A percentile compares a stretch with the other conserved stretches of the same genome.
Evolutionary conservation across 2,888 invertebrate genomes (phyloP).

Genomic region (Epistrophe eligans): DNA sequence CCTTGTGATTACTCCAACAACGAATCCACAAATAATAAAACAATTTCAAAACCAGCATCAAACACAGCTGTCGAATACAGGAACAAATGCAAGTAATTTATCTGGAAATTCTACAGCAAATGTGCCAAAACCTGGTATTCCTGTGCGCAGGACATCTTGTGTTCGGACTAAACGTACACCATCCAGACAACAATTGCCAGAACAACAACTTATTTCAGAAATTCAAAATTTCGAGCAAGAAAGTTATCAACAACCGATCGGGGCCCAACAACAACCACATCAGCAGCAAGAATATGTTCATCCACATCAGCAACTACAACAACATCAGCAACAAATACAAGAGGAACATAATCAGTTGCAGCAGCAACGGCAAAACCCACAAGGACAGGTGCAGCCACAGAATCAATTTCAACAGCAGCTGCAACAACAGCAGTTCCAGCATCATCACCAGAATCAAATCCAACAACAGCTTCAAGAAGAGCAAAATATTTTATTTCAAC

Average conservation of each 20-base stretch:
- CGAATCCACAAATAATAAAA: constrained; percentile 57
- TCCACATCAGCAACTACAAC: constrained; percentile 15
- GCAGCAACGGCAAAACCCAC: constrained; percentile 27
- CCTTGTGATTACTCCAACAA: constrained; percentile 84
- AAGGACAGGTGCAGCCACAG: constrained; percentile 27
- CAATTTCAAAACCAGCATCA: constrained; percentile 57
- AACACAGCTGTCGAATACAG: constrained; percentile 21
- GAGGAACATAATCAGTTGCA: constrained; percentile 61
- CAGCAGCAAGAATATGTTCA: constrained; percentile 26
- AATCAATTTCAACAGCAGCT: constrained; percentile 76
- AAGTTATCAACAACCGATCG: constrained; percentile 24
- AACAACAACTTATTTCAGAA: constrained; percentile 33
- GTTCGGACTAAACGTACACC: constrained; percentile 55
- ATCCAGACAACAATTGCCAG: constrained; percentile 53
- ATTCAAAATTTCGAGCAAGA: constrained; percentile 42
- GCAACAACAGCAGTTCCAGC: constrained; percentile 76
- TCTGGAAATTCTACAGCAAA: background rate
- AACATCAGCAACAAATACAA: constrained; percentile 35
- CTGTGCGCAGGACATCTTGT: constrained; percentile 50
- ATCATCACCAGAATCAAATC: constrained; percentile 58
- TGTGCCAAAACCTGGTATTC: constrained; percentile 39
- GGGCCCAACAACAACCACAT: constrained; percentile 4
- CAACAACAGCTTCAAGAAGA: constrained; percentile 63
- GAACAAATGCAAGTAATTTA: background rate
- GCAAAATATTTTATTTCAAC: constrained; percentile 49